Percentiles rank a stretch among this genome's conserved stretches.
Evolutionary conservation across 2,888 invertebrate genomes (phyloP).

Genomic region (Drosophila algonquin): DNA sequence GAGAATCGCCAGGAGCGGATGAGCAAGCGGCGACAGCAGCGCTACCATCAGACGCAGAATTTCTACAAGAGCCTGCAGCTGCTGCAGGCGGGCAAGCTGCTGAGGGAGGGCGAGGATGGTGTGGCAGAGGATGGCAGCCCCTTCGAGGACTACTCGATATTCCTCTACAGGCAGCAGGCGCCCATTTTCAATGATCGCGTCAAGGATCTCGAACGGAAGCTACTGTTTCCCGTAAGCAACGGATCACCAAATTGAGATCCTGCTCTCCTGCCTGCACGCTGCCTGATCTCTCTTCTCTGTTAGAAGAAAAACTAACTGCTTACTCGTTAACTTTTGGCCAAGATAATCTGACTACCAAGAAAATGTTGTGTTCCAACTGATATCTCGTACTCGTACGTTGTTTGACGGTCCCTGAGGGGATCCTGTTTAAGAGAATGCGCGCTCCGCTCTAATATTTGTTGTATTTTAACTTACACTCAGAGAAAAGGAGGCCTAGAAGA

Average conservation of each 20-base stretch:
- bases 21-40: constrained; percentile 87
- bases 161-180: constrained; percentile 93
- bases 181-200: constrained; percentile 93
- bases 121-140: constrained; percentile 86
- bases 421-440: not conserved
- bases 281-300: constrained; percentile 23
- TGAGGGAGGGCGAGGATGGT: constrained; percentile 83
- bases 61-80: constrained; percentile 94
- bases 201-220: constrained; percentile 90
- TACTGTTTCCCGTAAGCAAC: constrained; percentile 89
- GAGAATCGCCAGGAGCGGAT: constrained; percentile 87
- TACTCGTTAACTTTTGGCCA: constrained; percentile 6
- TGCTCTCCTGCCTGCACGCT: constrained; percentile 12
- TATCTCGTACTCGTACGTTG: not conserved
- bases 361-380: not conserved
- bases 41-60: constrained; percentile 91
- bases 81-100: constrained; percentile 89
- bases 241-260: not conserved
- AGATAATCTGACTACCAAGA: not conserved
- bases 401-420: not conserved
- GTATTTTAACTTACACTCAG: not conserved
- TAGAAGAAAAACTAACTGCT: not conserved
- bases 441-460: not conserved
- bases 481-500: not conserved
- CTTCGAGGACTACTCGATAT: constrained; percentile 93